A percentile compares a stretch with the other conserved stretches of the same genome.
phyloP scores from a whole-genome alignment of 2,113 vertebrate genomes.

The Nematolebias whitei region DNA sequence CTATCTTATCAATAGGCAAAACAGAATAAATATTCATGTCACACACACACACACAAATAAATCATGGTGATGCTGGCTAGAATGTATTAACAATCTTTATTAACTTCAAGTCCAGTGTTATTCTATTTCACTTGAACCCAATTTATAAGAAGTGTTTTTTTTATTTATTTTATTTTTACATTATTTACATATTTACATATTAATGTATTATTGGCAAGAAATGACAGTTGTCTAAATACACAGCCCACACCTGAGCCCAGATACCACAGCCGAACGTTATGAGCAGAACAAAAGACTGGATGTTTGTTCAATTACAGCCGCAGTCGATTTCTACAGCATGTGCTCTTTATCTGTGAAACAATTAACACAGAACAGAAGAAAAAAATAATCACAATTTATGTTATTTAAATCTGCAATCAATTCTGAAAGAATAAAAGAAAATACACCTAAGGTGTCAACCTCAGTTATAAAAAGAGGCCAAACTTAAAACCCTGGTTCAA shows the following conservation, averaged over 20 bases:
- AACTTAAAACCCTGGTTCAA: too few relatives aligned
- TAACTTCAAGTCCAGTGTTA: slow-evolving; percentile 74
- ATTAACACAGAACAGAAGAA: slow-evolving; percentile 8
- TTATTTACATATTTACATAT: slow-evolving; percentile 74
- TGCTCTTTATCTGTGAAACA: slow-evolving; percentile 14
- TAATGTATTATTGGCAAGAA: slow-evolving; percentile 62
- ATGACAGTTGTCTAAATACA: slow-evolving; percentile 58
- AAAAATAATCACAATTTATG: slow-evolving; percentile 41
- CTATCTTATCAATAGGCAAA: too few relatives aligned
- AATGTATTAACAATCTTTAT: slow-evolving; percentile 78
- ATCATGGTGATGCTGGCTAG: slow-evolving; percentile 17
- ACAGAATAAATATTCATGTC: too few relatives aligned
- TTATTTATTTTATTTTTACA: background rate
- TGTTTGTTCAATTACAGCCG: slow-evolving; percentile 30
- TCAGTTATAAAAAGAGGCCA: too few relatives aligned
- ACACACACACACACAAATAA: slow-evolving; percentile 1
- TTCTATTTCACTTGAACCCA: slow-evolving; percentile 64
- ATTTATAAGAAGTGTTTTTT: slow-evolving; percentile 62
- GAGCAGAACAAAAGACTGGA: slow-evolving; percentile 25
- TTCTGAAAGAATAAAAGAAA: background rate
- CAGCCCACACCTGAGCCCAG: slow-evolving; percentile 34
- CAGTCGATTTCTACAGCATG: slow-evolving; percentile 21
- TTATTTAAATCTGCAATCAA: slow-evolving; percentile 12
- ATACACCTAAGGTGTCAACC: too few relatives aligned
- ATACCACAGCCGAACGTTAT: slow-evolving; percentile 3